phyloP scores from a whole-genome alignment of 2,113 vertebrate species.

The Phoenicopterus ruber region DNA sequence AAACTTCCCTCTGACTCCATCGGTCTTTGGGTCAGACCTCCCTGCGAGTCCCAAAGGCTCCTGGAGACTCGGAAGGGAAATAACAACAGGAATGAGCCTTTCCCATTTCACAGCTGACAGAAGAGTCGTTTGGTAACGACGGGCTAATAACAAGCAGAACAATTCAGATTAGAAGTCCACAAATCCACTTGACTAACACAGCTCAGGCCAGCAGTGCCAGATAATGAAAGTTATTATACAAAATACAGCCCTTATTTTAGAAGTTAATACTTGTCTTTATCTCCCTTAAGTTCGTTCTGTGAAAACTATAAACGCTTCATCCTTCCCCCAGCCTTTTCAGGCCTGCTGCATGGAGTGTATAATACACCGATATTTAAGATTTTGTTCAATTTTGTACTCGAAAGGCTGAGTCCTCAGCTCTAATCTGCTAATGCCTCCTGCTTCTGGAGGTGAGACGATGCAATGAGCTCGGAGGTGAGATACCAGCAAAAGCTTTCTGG shows the following conservation, averaged over 20 bases:
- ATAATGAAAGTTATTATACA: not conserved
- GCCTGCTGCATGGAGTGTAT: not conserved
- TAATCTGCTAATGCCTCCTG: not conserved
- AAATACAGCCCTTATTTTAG: slow-evolving; percentile 7
- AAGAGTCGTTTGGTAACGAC: not conserved
- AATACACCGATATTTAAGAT: not conserved
- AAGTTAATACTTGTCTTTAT: not conserved
- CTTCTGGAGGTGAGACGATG: not conserved
- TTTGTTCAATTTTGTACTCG: not conserved
- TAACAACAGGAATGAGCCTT: not conserved
- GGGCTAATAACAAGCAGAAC: not conserved
- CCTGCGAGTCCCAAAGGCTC: not conserved
- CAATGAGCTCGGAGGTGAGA: not conserved
- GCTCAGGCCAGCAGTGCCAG: not conserved
- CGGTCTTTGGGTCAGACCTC: not conserved
- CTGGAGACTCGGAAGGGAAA: not conserved
- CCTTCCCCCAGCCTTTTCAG: not conserved
- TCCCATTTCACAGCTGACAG: not conserved
- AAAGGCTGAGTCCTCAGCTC: not conserved
- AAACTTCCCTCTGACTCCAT: not conserved
- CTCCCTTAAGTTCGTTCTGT: not conserved
- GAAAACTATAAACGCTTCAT: not conserved
- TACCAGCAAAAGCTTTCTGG: not conserved
- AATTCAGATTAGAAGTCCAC: not conserved
- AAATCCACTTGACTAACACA: not conserved